Evolutionary conservation across 2,797 vertebrate species (phyloP), one percentile per base, ranked within the genome.

Genomic region (Coregonus sp.): DNA sequence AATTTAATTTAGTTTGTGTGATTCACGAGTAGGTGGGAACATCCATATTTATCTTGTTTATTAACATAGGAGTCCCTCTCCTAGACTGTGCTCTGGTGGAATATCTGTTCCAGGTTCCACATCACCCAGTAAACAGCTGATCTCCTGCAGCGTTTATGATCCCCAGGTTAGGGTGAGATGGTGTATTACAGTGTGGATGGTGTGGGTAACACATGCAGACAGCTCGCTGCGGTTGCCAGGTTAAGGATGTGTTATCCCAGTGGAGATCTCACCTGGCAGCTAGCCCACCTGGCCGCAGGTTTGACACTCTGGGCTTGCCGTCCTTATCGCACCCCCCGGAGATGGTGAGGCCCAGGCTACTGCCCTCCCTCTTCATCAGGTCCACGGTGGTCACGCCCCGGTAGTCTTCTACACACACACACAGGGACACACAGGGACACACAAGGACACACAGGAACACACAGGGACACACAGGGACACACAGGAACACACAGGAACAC

Each of bases 301-400:
- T 99, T 83, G 97, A 99, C 83, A 99, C 98, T 88, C 96, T 92
- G 68, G 98, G 97, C 87, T 96, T 99, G 83, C 97, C 97, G 1
- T 99, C 98, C 92, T 99, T 99, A 91, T 99, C 98, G 0, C 97
- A 98, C 51, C 98, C 98, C 68, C 98, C 98, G 0, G 98, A 99
- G 89, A 99, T 97, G 76, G 98, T 99, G 88, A 99, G 95, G 66
- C 98, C 98, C 0, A 99, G 95, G 18, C 96, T 98, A 91, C 96
- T 97, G 85, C 97, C 98, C 87, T 99, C 98, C 70, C 96, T 97
- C 93, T 99, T 99, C 87, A 97, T 96, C 88, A 99, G 94, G 90
- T 99, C 98, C 90, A 99, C 98, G 0, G 96, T 93, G 79, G 97
- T 98, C 84, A 99, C 90, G n/a, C 98, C 98, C 83, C 96, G 91